Percentiles rank a stretch among this genome's conserved stretches.
Evolutionary conservation across 2,797 vertebrate genomes (phyloP).

Genomic region (Ctenopoma multispine): DNA sequence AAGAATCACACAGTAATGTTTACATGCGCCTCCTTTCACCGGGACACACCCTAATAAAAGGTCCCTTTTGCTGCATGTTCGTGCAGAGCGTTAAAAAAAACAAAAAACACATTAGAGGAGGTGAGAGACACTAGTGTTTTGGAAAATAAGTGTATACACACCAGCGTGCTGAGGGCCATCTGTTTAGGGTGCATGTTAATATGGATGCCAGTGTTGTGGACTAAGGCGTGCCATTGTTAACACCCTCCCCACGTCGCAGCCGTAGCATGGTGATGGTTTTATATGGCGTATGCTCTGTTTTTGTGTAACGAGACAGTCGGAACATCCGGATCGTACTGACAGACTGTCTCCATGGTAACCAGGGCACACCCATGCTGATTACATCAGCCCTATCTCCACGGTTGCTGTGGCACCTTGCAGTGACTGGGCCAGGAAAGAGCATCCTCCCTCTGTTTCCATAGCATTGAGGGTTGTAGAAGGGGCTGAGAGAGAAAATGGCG

Average conservation of each 20-base stretch:
- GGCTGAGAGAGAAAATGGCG: conserved; percentile 68
- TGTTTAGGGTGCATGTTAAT: conserved; percentile 56
- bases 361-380: conserved; percentile 81
- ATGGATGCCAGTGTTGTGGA: conserved; percentile 43
- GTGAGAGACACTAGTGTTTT: conserved; percentile 42
- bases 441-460: conserved; percentile 54
- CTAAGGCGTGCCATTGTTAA: conserved; percentile 65
- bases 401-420: conserved; percentile 73
- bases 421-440: conserved; percentile 51
- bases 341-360: conserved; percentile 81
- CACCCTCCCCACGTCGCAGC: conserved; percentile 44
- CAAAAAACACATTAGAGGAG: conserved; percentile 17
- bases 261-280: conserved; percentile 51
- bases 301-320: conserved; percentile 53
- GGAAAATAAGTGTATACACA: conserved; percentile 36
- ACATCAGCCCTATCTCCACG: conserved; percentile 74
- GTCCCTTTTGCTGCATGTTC: conserved; percentile 43
- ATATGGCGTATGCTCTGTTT: conserved; percentile 58
- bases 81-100: conserved; percentile 12
- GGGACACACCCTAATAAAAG: conserved; percentile 69
- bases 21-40: conserved; percentile 35
- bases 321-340: conserved; percentile 66
- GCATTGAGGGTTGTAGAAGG: conserved; percentile 25
- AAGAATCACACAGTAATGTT: conserved; percentile 32
- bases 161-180: conserved; percentile 47